Evolutionary conservation across 2,888 invertebrate species (phyloP).

Genomic region (Habrosyne pyritoides): DNA sequence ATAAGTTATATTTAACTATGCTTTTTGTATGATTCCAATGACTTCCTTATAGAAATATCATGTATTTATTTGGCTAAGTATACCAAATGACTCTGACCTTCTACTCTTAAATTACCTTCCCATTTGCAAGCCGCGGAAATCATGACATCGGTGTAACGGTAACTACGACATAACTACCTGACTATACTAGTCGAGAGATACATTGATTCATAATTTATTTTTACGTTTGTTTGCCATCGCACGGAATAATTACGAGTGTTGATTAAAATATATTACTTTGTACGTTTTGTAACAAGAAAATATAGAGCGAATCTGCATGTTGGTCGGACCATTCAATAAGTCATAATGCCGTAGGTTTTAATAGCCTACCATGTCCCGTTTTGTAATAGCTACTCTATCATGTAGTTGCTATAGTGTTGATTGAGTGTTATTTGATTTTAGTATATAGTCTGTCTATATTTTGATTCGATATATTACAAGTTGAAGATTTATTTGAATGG

Average conservation of each 20-base stretch:
- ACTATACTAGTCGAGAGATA: conserved; percentile 16
- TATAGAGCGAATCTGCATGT: background rate
- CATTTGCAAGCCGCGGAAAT: conserved; percentile 14
- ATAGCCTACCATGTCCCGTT: background rate
- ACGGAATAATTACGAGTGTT: conserved; percentile 44
- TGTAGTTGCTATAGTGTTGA: background rate
- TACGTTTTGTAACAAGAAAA: background rate
- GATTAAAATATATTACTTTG: conserved; percentile 59
- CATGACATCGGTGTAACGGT: conserved; percentile 24
- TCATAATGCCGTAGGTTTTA: conserved; percentile 2
- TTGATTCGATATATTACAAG: background rate
- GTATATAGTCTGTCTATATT: background rate
- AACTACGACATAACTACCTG: conserved; percentile 23
- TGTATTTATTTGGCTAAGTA: background rate
- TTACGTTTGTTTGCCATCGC: conserved; percentile 41
- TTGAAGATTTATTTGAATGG: too few species aligned
- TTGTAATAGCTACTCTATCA: background rate
- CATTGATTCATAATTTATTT: conserved; percentile 37
- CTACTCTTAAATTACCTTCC: background rate
- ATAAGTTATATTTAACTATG: too few species aligned
- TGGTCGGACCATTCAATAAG: background rate
- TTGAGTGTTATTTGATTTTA: background rate
- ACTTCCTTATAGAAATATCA: too few species aligned
- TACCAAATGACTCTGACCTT: background rate
- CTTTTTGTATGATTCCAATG: too few species aligned